Conservation (phyloP, 2,888 invertebrate species). For the Chrysotoxum bicinctum region DNA sequence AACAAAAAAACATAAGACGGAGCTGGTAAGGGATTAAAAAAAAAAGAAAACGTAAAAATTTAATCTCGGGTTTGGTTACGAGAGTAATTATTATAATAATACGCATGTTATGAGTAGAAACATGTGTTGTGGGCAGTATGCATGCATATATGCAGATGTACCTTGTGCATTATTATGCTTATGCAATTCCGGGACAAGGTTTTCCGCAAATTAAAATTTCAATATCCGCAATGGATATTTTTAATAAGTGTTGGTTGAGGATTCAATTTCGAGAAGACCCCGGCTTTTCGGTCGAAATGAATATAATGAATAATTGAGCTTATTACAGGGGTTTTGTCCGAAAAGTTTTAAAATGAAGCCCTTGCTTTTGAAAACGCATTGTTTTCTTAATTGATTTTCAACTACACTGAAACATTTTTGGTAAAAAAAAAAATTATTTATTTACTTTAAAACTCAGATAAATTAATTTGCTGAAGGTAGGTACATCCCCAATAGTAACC, state of each 20-base stretch:
- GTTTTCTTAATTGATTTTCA: too few species aligned
- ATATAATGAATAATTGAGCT: background rate
- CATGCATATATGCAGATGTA: background rate
- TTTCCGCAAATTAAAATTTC: slow-evolving; percentile 29
- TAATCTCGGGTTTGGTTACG: slow-evolving; percentile 16
- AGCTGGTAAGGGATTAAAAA: slow-evolving; percentile 20
- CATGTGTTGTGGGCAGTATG: background rate
- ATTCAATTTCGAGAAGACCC: background rate
- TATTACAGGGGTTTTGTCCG: background rate
- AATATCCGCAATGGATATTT: slow-evolving; percentile 23
- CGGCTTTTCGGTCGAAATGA: background rate
- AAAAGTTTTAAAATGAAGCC: too few species aligned
- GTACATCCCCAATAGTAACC: too few species aligned
- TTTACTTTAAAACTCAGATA: too few species aligned
- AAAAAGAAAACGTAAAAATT: slow-evolving; percentile 18
- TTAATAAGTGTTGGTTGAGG: background rate
- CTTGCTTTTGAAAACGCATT: too few species aligned
- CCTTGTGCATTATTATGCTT: background rate
- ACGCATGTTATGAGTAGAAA: slow-evolving; percentile 18
- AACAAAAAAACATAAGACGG: slow-evolving; percentile 55
- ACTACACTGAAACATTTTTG: too few species aligned
- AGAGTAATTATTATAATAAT: slow-evolving; percentile 9
- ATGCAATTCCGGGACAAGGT: slow-evolving; percentile 10
- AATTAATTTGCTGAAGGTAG: too few species aligned
- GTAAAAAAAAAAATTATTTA: too few species aligned